Percentiles rank a stretch among this genome's conserved stretches.
Evolutionary conservation across 2,797 vertebrate genomes (phyloP).

Genomic region (Simalia tracyae): DNA sequence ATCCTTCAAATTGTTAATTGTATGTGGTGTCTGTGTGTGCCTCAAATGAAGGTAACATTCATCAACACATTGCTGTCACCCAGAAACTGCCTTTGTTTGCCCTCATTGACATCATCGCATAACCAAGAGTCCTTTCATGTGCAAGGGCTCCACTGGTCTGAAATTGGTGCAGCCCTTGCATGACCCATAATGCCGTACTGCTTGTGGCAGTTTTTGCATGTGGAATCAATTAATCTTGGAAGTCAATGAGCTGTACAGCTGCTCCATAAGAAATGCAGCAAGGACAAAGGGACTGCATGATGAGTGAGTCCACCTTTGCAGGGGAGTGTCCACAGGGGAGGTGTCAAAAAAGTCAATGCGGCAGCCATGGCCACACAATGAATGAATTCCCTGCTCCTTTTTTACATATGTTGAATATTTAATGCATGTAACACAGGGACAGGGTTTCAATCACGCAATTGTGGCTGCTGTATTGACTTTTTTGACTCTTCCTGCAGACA

Average conservation of each 20-base stretch:
- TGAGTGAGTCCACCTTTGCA: background rate
- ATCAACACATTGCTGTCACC: background rate
- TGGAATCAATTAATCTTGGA: background rate
- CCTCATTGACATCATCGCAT: background rate
- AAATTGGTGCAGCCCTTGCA: background rate
- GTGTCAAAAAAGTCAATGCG: background rate
- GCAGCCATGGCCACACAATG: background rate
- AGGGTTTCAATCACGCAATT: background rate
- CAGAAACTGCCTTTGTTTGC: background rate
- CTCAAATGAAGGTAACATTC: background rate
- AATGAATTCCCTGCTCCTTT: background rate
- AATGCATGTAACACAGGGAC: background rate
- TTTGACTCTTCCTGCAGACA: background rate
- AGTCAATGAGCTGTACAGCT: background rate
- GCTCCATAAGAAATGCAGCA: background rate
- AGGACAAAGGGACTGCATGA: background rate
- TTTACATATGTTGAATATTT: background rate
- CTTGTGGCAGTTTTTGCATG: background rate
- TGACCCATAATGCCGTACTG: background rate
- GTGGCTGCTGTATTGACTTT: background rate
- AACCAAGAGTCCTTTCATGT: background rate
- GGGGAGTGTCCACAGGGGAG: background rate
- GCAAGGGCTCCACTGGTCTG: background rate
- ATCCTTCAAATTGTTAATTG: background rate
- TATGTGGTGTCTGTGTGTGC: background rate